Conservation (phyloP, 2,113 vertebrate species). For the Rhinopomastus cyanomelas region DNA sequence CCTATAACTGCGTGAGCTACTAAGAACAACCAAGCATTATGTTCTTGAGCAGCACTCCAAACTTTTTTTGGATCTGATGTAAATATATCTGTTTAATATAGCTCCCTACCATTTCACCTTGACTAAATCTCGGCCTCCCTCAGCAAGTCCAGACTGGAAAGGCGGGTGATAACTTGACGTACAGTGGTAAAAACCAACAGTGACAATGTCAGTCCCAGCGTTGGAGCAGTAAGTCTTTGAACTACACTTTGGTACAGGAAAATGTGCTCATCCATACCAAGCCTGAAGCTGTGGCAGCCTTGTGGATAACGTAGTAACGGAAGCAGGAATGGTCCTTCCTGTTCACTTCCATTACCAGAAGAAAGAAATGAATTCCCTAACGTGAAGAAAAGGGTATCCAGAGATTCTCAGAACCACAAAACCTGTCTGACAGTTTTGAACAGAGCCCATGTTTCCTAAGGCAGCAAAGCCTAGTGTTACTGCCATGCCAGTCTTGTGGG, state of each 20-base stretch:
- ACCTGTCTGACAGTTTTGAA: background rate
- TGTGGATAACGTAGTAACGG: background rate
- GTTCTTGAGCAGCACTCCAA: background rate
- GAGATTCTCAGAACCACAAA: background rate
- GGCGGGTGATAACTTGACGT: background rate
- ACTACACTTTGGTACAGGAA: fast-evolving
- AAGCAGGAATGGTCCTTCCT: background rate
- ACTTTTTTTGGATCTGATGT: background rate
- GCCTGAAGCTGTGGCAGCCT: background rate
- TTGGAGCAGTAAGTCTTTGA: background rate
- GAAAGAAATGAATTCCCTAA: background rate
- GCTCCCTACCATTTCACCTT: background rate
- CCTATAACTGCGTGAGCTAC: background rate
- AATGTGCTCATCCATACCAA: background rate
- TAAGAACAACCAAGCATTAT: background rate
- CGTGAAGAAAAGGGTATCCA: background rate
- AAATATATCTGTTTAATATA: background rate
- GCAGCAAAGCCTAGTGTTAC: background rate
- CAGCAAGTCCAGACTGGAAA: background rate
- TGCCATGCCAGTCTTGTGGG: background rate
- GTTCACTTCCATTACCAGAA: background rate
- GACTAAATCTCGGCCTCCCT: background rate
- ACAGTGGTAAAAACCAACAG: background rate
- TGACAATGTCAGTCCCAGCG: background rate
- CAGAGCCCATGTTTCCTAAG: background rate